Conservation (phyloP, 1,140 invertebrate genomes). For the Trachelipus rathkii region DNA sequence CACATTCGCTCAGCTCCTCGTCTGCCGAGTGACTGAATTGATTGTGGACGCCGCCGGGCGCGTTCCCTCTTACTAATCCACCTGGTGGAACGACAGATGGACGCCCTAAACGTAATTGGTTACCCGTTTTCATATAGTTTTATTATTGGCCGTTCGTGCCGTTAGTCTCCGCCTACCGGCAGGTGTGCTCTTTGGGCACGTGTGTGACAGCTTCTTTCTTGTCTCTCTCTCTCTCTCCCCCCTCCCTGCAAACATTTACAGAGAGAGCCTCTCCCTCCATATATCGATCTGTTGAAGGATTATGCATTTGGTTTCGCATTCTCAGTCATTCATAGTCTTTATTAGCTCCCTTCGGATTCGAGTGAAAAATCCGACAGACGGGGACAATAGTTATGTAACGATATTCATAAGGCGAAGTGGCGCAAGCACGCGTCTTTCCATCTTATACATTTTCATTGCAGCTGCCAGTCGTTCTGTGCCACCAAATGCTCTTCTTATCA, state of each 20-base stretch:
- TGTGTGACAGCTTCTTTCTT: constrained; percentile 26
- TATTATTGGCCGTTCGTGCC: constrained; percentile 40
- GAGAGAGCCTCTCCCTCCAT: constrained; percentile 13
- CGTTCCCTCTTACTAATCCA: constrained; percentile 19
- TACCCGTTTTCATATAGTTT: constrained; percentile 28
- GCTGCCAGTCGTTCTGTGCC: not conserved
- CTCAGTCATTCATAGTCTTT: constrained; percentile 39
- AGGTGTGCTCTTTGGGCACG: constrained; percentile 37
- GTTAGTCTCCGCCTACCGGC: constrained; percentile 37
- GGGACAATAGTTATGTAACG: constrained; percentile 36
- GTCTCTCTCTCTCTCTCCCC: not conserved
- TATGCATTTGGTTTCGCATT: constrained; percentile 39
- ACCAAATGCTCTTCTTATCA: not conserved
- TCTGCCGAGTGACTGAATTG: constrained; percentile 35
- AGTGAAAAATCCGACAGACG: constrained; percentile 26
- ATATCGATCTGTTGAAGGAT: constrained; percentile 36
- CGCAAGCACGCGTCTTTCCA: not conserved
- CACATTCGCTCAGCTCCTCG: constrained; percentile 39
- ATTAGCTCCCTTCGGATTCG: constrained; percentile 37
- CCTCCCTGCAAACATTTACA: not conserved
- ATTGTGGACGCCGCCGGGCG: constrained; percentile 19
- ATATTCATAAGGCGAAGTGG: constrained; percentile 28
- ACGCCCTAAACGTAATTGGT: constrained; percentile 36
- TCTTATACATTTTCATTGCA: not conserved
- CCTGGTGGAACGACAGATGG: constrained; percentile 28